Conservation (phyloP, 2,797 vertebrate genomes). For the Melanotaenia parkinsoni region DNA sequence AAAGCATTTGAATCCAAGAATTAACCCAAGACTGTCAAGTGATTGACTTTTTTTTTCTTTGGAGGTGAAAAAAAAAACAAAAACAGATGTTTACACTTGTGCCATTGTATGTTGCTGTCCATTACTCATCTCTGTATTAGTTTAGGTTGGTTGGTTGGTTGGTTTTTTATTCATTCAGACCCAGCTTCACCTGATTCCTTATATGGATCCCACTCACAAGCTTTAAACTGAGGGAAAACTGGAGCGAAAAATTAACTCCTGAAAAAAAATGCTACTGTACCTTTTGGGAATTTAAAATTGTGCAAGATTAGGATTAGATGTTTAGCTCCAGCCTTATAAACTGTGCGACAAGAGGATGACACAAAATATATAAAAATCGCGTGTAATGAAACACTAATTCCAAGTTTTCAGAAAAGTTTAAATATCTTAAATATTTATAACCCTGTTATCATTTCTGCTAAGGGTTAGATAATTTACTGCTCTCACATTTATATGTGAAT, state of each 20-base stretch:
- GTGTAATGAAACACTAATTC: not conserved
- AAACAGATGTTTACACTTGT: constrained; percentile 69
- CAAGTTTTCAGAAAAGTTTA: not conserved
- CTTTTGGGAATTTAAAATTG: constrained; percentile 22
- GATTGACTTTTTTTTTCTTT: constrained; percentile 35
- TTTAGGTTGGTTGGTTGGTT: constrained; percentile 22
- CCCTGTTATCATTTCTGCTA: not conserved
- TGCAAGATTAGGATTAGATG: not conserved
- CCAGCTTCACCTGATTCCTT: constrained; percentile 7
- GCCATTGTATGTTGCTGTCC: constrained; percentile 54
- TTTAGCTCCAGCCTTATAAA: constrained; percentile 9
- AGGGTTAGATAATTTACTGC: not conserved
- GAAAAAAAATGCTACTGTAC: not conserved
- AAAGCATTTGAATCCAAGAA: constrained; percentile 55
- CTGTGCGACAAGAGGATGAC: not conserved
- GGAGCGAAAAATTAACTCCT: constrained; percentile 8
- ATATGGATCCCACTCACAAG: constrained; percentile 5
- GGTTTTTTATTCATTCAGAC: constrained; percentile 10
- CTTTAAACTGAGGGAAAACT: constrained; percentile 34
- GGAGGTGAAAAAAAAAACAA: constrained; percentile 53
- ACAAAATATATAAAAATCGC: constrained; percentile 10
- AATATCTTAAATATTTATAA: not conserved
- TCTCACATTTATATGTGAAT: constrained; percentile 6
- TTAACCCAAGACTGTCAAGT: constrained; percentile 54
- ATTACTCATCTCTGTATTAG: constrained; percentile 29